Conservation (phyloP, 2,888 invertebrate genomes). For the Melinaea marsaeus region DNA sequence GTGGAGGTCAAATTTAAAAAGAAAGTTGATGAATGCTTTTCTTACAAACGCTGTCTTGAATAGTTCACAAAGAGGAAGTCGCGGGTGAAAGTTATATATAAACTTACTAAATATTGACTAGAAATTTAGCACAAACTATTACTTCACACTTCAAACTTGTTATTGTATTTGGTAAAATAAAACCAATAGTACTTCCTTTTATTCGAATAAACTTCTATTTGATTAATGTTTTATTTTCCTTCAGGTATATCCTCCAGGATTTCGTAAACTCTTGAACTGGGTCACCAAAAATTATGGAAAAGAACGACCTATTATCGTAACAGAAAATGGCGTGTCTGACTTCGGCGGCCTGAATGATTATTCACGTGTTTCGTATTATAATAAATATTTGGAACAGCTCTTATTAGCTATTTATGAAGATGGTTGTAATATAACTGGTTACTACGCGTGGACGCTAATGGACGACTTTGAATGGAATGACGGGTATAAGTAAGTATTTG, state of each 20-base stretch:
- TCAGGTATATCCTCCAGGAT: constrained; percentile 80
- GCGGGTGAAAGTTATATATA: not conserved
- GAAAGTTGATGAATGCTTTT: no score
- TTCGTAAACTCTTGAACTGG: constrained; percentile 80
- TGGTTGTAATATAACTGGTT: constrained; percentile 68
- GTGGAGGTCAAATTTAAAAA: no score
- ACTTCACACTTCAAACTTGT: no score
- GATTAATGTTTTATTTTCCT: constrained; percentile 14
- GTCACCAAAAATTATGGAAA: constrained; percentile 78
- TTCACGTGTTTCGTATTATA: constrained; percentile 74
- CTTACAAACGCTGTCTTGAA: no score
- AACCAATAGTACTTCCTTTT: no score
- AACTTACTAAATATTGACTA: no score
- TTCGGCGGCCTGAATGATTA: constrained; percentile 57
- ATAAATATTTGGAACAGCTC: constrained; percentile 64
- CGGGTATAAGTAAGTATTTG: constrained; percentile 62
- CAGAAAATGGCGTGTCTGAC: constrained; percentile 79
- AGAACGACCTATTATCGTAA: constrained; percentile 75
- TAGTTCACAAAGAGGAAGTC: no score
- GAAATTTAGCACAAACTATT: no score
- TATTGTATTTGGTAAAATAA: no score
- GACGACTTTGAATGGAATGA: constrained; percentile 80
- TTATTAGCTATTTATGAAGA: constrained; percentile 61
- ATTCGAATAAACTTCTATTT: no score
- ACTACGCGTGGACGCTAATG: constrained; percentile 80